Conservation (phyloP, 2,888 invertebrate genomes). For the Troides helena region DNA sequence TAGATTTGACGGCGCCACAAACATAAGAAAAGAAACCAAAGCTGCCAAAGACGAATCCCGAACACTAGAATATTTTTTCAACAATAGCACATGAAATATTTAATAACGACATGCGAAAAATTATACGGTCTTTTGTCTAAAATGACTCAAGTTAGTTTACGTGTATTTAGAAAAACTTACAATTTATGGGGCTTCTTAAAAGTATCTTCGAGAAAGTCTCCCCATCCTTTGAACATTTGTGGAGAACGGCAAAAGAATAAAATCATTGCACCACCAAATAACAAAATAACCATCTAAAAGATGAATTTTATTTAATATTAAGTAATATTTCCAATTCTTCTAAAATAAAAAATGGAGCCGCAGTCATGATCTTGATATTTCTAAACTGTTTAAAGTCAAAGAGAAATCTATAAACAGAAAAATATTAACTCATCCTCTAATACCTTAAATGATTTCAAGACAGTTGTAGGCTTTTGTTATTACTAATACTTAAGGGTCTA, state of each 20-base stretch:
- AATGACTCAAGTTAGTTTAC: too few species aligned
- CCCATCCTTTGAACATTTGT: constrained; percentile 67
- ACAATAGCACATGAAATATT: too few species aligned
- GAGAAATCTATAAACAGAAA: too few species aligned
- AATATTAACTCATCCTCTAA: too few species aligned
- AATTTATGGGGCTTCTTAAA: constrained; percentile 40
- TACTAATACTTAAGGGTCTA: too few species aligned
- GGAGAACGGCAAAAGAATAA: constrained; percentile 66
- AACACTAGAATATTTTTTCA: constrained; percentile 44
- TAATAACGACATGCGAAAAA: too few species aligned
- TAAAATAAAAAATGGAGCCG: too few species aligned
- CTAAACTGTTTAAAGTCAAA: too few species aligned
- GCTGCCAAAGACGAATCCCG: constrained; percentile 55
- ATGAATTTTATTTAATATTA: constrained; percentile 25
- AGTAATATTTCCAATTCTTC: neutral
- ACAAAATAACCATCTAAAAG: constrained; percentile 54
- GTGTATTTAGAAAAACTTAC: constrained; percentile 40
- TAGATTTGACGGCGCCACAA: constrained; percentile 48
- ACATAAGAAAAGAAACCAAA: constrained; percentile 51
- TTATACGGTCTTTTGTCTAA: too few species aligned
- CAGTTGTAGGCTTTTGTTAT: too few species aligned
- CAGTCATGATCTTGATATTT: too few species aligned
- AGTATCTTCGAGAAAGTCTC: constrained; percentile 41
- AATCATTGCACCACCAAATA: constrained; percentile 58
- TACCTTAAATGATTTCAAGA: too few species aligned